phyloP scores from a whole-genome alignment of 2,113 vertebrate genomes.

The Sylvietta virens region DNA sequence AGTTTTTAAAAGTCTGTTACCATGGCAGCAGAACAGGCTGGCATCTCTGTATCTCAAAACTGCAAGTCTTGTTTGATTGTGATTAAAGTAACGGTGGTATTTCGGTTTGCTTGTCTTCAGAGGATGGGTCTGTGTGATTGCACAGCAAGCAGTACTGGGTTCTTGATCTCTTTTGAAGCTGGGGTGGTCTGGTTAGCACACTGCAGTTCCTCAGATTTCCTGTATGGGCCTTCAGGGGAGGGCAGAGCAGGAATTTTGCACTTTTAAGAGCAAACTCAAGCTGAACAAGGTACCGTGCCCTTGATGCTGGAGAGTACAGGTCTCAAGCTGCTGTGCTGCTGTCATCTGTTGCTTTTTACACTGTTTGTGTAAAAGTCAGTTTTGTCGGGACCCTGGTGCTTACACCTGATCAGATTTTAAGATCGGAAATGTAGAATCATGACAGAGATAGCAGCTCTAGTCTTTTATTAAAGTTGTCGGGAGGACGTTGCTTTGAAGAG shows the following conservation, averaged over 20 bases:
- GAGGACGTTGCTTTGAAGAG: not conserved
- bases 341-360: not conserved
- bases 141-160: not conserved
- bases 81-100: conserved; percentile 9
- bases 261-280: not conserved
- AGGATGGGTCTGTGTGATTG: not conserved
- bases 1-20: conserved; percentile 64
- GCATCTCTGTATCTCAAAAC: conserved; percentile 57
- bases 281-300: not conserved
- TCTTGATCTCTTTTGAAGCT: not conserved
- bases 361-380: not conserved
- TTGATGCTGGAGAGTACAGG: not conserved
- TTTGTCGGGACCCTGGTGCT: not conserved
- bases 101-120: not conserved
- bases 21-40: conserved; percentile 62
- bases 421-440: not conserved
- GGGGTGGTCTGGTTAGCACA: not conserved
- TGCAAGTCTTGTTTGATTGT: conserved; percentile 42
- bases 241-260: not conserved
- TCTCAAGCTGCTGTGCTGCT: not conserved
- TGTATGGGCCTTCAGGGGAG: not conserved
- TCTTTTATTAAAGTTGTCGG: not conserved
- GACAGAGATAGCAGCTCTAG: not conserved
- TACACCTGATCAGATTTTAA: not conserved
- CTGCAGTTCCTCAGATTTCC: not conserved